Conservation (phyloP, 1,140 invertebrate genomes). For the Heliconius hermathena region DNA sequence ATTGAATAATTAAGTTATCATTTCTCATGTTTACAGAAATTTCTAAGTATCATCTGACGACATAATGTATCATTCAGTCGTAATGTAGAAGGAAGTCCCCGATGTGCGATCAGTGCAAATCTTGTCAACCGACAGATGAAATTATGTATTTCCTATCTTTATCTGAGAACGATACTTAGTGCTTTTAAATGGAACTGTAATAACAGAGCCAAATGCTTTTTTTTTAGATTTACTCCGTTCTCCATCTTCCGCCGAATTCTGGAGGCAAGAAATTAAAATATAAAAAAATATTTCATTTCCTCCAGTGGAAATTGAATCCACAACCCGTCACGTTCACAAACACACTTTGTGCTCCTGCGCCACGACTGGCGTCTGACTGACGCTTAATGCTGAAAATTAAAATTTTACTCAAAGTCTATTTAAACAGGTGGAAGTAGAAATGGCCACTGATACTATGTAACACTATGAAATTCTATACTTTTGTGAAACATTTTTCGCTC, state of each 20-base stretch:
- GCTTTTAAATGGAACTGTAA: conserved; percentile 16
- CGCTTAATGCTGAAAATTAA: neutral
- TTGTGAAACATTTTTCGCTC: neutral
- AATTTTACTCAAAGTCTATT: neutral
- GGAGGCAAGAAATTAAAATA: no score
- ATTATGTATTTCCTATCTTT: conserved; percentile 4
- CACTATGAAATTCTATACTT: neutral
- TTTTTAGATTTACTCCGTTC: no score
- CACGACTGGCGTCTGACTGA: no score
- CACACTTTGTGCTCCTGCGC: no score
- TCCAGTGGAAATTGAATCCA: no score
- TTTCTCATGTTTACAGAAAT: neutral
- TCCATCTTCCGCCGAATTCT: no score
- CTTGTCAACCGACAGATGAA: conserved; percentile 4
- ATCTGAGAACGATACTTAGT: neutral
- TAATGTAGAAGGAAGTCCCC: conserved; percentile 8
- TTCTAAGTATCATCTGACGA: neutral
- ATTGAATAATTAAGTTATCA: neutral
- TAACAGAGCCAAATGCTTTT: neutral
- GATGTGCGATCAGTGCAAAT: conserved; percentile 5
- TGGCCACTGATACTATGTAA: neutral
- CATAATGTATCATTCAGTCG: neutral
- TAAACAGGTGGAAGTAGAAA: neutral
- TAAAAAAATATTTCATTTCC: no score
- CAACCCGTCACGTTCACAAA: no score